phyloP scores from a whole-genome alignment of 2,113 vertebrate species.

The Vulpes vulpes region DNA sequence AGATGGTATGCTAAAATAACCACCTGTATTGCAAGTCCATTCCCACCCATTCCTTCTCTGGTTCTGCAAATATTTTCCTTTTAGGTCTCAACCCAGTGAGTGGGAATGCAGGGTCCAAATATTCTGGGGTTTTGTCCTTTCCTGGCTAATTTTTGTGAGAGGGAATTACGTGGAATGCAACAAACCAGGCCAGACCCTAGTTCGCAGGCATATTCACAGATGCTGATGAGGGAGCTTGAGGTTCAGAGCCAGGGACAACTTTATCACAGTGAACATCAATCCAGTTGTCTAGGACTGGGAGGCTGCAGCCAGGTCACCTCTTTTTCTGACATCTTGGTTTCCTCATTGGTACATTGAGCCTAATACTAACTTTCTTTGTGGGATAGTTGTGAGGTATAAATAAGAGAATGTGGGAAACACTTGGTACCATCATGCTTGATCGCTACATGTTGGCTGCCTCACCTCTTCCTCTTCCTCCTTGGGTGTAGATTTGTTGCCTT shows the following conservation, averaged over 20 bases:
- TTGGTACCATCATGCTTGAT: fast-evolving
- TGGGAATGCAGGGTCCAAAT: background rate
- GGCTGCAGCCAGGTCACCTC: fast-evolving
- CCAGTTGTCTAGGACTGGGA: background rate
- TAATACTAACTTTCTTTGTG: background rate
- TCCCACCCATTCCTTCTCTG: background rate
- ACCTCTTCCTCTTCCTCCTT: background rate
- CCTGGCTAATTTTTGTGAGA: background rate
- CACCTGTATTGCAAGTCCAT: background rate
- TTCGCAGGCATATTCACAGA: background rate
- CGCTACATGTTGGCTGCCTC: fast-evolving
- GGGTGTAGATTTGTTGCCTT: background rate
- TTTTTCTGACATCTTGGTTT: background rate
- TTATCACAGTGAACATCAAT: background rate
- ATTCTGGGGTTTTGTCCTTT: background rate
- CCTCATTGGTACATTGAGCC: background rate
- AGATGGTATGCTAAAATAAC: background rate
- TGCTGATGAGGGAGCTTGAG: background rate
- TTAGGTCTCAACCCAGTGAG: background rate
- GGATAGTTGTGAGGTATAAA: background rate
- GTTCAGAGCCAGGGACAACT: background rate
- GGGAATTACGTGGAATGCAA: background rate
- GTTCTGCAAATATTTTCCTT: background rate
- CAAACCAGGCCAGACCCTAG: background rate
- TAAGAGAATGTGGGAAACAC: background rate